These are phyloP conservation scores for Lordiphosa clarofinis DNA, from an alignment of 1,140 invertebrate species.

Conservation along the genomic window DNA sequence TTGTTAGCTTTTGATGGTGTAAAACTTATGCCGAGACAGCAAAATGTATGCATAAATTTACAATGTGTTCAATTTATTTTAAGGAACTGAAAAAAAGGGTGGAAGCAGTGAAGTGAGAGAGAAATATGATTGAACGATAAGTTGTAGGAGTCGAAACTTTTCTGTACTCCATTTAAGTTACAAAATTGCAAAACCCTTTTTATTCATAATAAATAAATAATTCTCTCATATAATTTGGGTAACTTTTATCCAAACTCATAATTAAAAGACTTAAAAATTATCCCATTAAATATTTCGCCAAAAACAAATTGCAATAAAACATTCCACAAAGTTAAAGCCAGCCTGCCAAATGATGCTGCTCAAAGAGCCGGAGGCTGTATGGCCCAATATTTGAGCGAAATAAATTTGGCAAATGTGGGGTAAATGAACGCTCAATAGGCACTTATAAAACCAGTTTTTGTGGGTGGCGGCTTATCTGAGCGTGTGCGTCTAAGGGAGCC, in stretches of 20 bases:
- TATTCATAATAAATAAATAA: too few species aligned
- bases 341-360: background rate
- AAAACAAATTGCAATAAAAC: constrained; percentile 4
- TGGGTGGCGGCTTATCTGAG: constrained; percentile 4
- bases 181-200: background rate
- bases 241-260: too few species aligned
- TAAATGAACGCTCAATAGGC: constrained; percentile 13
- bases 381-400: constrained; percentile 1
- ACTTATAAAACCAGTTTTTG: background rate
- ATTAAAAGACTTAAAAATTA: too few species aligned
- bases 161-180: too few species aligned
- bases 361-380: background rate
- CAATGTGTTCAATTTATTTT: constrained; percentile 6
- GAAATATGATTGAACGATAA: constrained; percentile 26
- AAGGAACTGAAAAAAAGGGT: background rate
- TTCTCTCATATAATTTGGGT: too few species aligned
- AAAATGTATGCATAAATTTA: constrained; percentile 24
- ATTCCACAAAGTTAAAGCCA: background rate
- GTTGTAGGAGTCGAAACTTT: too few species aligned
- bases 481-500: constrained; percentile 2
- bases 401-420: constrained; percentile 1
- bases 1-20: constrained; percentile 37
- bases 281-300: background rate
- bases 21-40: constrained; percentile 16
- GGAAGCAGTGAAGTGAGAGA: background rate